Evolutionary conservation across 2,113 vertebrate genomes (phyloP), one percentile per base, ranked within the genome.

Genomic region (Vidua chalybeata): DNA sequence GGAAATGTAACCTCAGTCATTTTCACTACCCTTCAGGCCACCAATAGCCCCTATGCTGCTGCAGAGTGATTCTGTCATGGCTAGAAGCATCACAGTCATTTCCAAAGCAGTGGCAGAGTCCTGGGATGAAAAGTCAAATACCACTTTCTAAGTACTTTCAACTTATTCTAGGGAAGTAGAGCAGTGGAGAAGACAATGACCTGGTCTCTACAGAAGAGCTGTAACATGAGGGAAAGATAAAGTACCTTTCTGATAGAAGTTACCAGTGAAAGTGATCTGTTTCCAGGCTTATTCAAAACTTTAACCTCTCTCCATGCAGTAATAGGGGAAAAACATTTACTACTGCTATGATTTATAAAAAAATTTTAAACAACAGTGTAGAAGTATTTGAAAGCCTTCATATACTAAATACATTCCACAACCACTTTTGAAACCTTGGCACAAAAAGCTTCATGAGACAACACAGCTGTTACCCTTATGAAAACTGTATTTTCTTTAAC

Each of bases 1-100:
- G 13, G 73, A 87, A 94, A 76, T 48, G 23, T 78, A 84, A 41
- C 19, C 31, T 45, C 33, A 45, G 26, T 15, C 5, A 8, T 33
- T 49, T 68, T 63, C 26, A n/a, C 30, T 56, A 55, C 6, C 27
- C 23, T 52, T 33, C 19, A 66, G 54, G 17, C 17, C 49, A 69
- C 54, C 30, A n/a, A 5, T 0, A 74, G 26, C n/a, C 31, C n/a
- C 24, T 10, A 9, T 0, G 3, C 28, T 45, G 66, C 10, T 35
- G 35, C 31, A 62, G 6, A 64, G n/a, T 3, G 2, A 46, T 31
- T 66, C n/a, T 52, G 8, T 4, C 49, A 5, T 1, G 14, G 39
- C 12, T 2, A 43, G 31, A 83, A 66, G 59, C 37, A 54, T 2
- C 62, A 43, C 26, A 77, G 61, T 15, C 48, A 55, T 49, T 82